Percentiles rank a stretch among this genome's conserved stretches.
Evolutionary conservation across 2,888 invertebrate species (phyloP).

Genomic region (Metopia argyrocephala): DNA sequence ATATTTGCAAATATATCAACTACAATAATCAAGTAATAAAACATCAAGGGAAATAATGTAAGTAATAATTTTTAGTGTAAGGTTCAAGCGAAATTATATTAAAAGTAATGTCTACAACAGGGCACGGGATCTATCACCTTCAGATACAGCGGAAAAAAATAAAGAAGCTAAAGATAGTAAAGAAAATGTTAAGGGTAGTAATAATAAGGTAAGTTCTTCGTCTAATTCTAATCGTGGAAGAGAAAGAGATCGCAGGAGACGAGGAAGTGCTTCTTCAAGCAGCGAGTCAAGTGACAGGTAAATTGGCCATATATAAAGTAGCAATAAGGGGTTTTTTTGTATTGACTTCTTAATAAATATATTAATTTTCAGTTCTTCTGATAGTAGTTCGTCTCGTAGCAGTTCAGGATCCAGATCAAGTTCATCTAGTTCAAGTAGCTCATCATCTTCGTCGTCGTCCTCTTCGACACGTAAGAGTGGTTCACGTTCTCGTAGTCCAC

Average conservation of each 20-base stretch:
- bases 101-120: conserved; percentile 75
- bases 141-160: conserved; percentile 83
- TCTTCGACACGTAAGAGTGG: conserved; percentile 78
- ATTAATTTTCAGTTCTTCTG: conserved; percentile 83
- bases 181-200: conserved; percentile 70
- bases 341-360: conserved; percentile 37
- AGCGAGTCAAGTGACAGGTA: conserved; percentile 88
- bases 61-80: not conserved
- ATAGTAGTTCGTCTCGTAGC: conserved; percentile 87
- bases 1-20: no score
- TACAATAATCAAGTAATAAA: not conserved
- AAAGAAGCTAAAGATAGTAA: conserved; percentile 82
- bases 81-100: not conserved
- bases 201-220: conserved; percentile 65
- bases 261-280: conserved; percentile 87
- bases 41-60: conserved; percentile 35
- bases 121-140: conserved; percentile 87
- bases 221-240: conserved; percentile 72
- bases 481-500: conserved; percentile 63
- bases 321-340: not conserved
- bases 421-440: conserved; percentile 82
- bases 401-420: conserved; percentile 87
- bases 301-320: not conserved
- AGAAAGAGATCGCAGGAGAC: conserved; percentile 78
- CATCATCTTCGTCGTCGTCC: conserved; percentile 83